Evolutionary conservation across 2,888 invertebrate genomes (phyloP), one percentile per base, ranked within the genome.

Genomic region (Pantelozetes paolii): DNA sequence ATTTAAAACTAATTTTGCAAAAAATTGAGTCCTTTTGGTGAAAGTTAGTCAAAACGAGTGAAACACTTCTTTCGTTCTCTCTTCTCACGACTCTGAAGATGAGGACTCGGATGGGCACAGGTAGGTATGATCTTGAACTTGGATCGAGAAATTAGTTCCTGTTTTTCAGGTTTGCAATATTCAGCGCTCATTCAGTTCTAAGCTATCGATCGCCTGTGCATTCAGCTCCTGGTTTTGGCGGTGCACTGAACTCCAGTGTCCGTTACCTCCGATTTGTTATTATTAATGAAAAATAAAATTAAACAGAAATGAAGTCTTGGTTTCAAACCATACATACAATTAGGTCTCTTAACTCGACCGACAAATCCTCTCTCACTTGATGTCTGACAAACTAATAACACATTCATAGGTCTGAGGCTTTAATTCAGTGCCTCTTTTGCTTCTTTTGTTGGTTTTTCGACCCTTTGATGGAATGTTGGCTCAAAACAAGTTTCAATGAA

Each of bases 111-210:
- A 32, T 64, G 42, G 42, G 26, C 45, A 69, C 28, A 45, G 26
- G 69, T 59, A 59, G 59, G 59, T 23, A 69, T 69, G 69, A 69
- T 69, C 69, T 69, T 69, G 69, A 69, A 69, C 69, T 69, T 69
- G 69, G 30, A 69, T 26, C 45, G 26, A 69, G 45, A 45, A 69
- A 69, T 69, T 69, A 69, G 69, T 69, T 69, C 69, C 69, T 69
- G 69, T 69, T 69, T 69, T 69, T 69, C 69, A 42, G 40, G 69
- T 69, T 69, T 69, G 69, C 26, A 36, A n/a, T n/a, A 9, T 45
- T 45, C 45, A 45, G 45, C 20, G 13, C 62, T 64, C 36, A 64
- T 36, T 28, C 62, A 64, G n/a, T 64, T 6, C 20, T 2, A 36
- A 15, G 13, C 5, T 40, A 28, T 67, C 36, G 23, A 26, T 5